phyloP scores from a whole-genome alignment of 2,888 invertebrate genomes.

The Endotricha flammealis region DNA sequence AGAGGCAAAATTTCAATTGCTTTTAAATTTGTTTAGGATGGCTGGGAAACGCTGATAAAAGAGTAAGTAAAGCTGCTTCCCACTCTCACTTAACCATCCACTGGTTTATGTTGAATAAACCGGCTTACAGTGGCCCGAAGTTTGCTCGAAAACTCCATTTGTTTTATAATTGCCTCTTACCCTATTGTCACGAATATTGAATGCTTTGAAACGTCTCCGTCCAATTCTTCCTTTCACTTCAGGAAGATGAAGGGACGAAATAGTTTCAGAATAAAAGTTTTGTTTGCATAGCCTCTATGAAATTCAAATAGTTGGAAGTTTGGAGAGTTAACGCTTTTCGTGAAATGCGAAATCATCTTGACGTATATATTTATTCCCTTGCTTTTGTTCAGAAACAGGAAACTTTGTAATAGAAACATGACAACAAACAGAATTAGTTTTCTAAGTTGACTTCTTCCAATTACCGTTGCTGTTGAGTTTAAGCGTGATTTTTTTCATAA shows the following conservation, averaged over 20 bases:
- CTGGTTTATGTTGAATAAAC: slow-evolving; percentile 22
- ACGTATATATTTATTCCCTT: neutral
- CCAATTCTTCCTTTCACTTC: too few species aligned
- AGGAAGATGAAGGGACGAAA: neutral
- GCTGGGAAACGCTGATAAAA: slow-evolving; percentile 46
- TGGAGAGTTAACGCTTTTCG: slow-evolving; percentile 9
- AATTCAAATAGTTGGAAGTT: slow-evolving; percentile 12
- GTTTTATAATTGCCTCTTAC: slow-evolving; percentile 11
- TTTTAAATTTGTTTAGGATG: slow-evolving; percentile 51
- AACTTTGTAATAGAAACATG: too few species aligned
- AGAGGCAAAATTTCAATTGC: slow-evolving; percentile 40
- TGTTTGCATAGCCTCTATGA: slow-evolving; percentile 10
- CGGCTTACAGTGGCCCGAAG: slow-evolving; percentile 10
- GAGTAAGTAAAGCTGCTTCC: slow-evolving; percentile 36
- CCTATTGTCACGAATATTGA: neutral
- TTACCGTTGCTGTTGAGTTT: too few species aligned
- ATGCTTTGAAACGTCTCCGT: too few species aligned
- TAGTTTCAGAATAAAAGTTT: neutral
- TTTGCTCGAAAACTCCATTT: slow-evolving; percentile 9
- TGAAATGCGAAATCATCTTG: neutral
- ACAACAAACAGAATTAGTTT: too few species aligned
- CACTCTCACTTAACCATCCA: slow-evolving; percentile 29
- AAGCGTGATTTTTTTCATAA: too few species aligned
- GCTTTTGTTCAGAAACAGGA: too few species aligned
- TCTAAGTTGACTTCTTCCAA: too few species aligned